phyloP scores from a whole-genome alignment of 2,797 vertebrate species.

The Cryptoprocta ferox region DNA sequence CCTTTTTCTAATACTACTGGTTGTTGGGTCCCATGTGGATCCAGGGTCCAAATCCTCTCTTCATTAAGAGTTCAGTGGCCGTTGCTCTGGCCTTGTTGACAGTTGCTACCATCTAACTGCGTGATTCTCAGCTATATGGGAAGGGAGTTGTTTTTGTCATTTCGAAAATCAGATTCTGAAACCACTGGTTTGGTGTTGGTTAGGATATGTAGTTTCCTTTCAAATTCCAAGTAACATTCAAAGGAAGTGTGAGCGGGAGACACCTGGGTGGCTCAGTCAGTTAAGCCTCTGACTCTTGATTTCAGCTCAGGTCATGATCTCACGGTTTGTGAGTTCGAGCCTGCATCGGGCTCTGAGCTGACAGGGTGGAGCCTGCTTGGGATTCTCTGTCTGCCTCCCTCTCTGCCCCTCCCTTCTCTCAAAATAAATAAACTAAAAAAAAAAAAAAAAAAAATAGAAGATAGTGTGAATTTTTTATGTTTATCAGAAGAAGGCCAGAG shows the following conservation, averaged over 20 bases:
- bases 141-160: not conserved
- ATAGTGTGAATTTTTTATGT: not conserved
- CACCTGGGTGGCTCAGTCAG: too few species aligned
- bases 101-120: not conserved
- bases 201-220: slow-evolving; percentile 1
- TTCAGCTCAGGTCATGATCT: too few species aligned
- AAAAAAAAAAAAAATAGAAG: not conserved
- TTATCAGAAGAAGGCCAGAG: not conserved
- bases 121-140: not conserved
- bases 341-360: too few species aligned
- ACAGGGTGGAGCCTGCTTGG: too few species aligned
- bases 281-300: too few species aligned
- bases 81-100: too few species aligned
- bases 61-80: not conserved
- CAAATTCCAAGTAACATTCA: not conserved
- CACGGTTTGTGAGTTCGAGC: too few species aligned
- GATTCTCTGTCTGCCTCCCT: too few species aligned
- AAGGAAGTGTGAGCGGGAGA: not conserved
- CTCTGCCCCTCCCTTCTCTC: too few species aligned
- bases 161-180: slow-evolving; percentile 58
- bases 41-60: not conserved
- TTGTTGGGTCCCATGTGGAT: not conserved
- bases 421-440: too few species aligned
- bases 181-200: slow-evolving; percentile 3
- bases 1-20: not conserved